phyloP scores from a whole-genome alignment of 92 coral and sea anemone genomes.

The Galaxea fascicularis region DNA sequence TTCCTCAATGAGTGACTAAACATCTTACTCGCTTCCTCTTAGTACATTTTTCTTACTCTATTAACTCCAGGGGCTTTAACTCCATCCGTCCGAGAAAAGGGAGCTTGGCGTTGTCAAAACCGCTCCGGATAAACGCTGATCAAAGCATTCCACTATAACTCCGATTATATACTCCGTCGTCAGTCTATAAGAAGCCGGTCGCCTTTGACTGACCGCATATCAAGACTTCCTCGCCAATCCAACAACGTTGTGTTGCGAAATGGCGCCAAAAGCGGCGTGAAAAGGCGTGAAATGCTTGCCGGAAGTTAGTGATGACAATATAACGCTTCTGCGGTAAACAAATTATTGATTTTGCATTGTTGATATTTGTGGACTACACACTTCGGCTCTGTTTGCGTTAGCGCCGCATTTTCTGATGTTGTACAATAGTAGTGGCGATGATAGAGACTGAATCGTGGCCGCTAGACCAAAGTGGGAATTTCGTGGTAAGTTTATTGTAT shows the following conservation, averaged over 20 bases:
- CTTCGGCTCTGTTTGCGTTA: neutral
- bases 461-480: slow-evolving; percentile 28
- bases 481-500: neutral
- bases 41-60: slow-evolving; percentile 13
- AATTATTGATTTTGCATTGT: slow-evolving; percentile 25
- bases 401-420: slow-evolving; percentile 18
- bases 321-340: slow-evolving; percentile 40
- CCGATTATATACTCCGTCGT: slow-evolving; percentile 7
- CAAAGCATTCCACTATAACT: slow-evolving; percentile 24
- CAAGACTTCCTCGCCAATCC: slow-evolving; percentile 3
- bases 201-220: slow-evolving; percentile 12
- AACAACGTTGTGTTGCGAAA: neutral
- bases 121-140: neutral
- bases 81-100: neutral
- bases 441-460: neutral
- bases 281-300: slow-evolving; percentile 2
- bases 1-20: neutral
- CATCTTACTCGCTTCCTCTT: slow-evolving; percentile 12
- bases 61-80: slow-evolving; percentile 11
- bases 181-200: neutral
- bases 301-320: slow-evolving; percentile 31
- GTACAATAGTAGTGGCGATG: slow-evolving; percentile 2
- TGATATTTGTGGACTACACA: slow-evolving; percentile 36
- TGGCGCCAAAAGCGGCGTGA: neutral
- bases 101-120: neutral